Evolutionary conservation across 2,888 invertebrate genomes (phyloP), one percentile per base, ranked within the genome.

Genomic region (Allacma fusca): DNA sequence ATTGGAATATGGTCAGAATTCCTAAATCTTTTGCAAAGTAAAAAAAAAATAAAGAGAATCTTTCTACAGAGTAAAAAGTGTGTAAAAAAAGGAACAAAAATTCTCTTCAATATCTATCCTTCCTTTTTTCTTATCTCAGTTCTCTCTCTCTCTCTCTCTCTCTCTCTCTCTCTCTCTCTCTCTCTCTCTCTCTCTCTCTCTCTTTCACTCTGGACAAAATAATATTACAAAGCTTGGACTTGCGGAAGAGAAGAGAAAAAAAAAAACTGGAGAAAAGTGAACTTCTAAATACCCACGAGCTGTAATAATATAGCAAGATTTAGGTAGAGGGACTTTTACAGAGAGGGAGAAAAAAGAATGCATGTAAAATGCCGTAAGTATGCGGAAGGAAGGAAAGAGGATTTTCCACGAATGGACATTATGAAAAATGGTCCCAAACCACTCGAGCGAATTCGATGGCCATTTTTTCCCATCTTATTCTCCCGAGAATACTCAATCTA

Each of bases 401-500:
- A 43, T 72, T 59, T 62, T 62, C 78, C 77, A 79, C 75, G 78
- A 80, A 72, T 79, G 81, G 81, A 82, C 82, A 80, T 80, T 82
- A 82, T 82, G 81, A 82, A 81, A 81, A 82, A 82, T 82, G 82
- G 79, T 81, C 80, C 71, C 77, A 80, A 80, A 79, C 79, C 82
- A 82, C 81, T 82, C 80, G 80, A 81, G 80, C 81, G 81, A 80
- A 82, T 81, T 81, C 80, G 80, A 81, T 82, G 81, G 81, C 80
- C 82, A 82, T 82, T 82, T 82, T 81, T 81, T 80, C 81, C 81
- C 82, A 82, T 81, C 81, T 81, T 77, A 80, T 80, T 80, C 81
- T 80, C 82, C 59, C 74, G 81, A 80, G 82, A 78, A 80, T 81
- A 79, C 78, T 75, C 76, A 79, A 80, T 79, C 79, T 76, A 77